Evolutionary conservation across 2,797 vertebrate genomes (phyloP).

Genomic region (Halcyon chelicuti): DNA sequence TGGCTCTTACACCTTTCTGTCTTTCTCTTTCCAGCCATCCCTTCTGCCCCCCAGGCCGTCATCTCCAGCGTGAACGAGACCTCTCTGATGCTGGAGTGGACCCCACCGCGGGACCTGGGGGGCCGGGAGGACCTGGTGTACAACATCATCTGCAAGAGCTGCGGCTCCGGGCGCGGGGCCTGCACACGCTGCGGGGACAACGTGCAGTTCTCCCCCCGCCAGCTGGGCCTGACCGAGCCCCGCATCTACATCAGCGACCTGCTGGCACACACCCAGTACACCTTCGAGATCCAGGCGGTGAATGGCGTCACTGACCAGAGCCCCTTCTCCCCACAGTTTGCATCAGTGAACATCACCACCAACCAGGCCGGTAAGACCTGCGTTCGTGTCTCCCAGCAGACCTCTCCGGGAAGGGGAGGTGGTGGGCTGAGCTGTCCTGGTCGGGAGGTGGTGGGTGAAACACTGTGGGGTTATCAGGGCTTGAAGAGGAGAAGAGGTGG

Average conservation of each 20-base stretch:
- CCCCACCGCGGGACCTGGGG: slow-evolving; percentile 83
- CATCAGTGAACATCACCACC: slow-evolving; percentile 95
- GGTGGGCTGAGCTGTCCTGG: background rate
- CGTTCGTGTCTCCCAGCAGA: rapidly evolving
- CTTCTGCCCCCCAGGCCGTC: slow-evolving; percentile 88
- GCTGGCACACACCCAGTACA: slow-evolving; percentile 95
- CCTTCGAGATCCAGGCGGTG: slow-evolving; percentile 95
- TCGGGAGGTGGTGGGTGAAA: background rate
- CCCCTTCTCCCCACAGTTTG: slow-evolving; percentile 89
- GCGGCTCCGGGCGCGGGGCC: slow-evolving; percentile 84
- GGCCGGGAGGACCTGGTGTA: slow-evolving; percentile 93
- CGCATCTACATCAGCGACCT: slow-evolving; percentile 91
- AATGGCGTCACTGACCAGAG: slow-evolving; percentile 95
- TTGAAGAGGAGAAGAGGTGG: background rate
- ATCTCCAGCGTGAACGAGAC: slow-evolving; percentile 97
- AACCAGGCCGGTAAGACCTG: slow-evolving; percentile 92
- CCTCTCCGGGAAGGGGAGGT: background rate
- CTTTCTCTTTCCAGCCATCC: slow-evolving; percentile 81
- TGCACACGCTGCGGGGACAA: slow-evolving; percentile 95
- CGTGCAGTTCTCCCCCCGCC: slow-evolving; percentile 91
- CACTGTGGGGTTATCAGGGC: background rate
- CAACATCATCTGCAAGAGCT: slow-evolving; percentile 98
- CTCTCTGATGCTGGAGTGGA: slow-evolving; percentile 92
- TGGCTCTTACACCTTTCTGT: background rate
- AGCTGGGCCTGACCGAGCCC: slow-evolving; percentile 89